Percentiles rank a stretch among this genome's conserved stretches.
phyloP scores from a whole-genome alignment of 2,113 vertebrate genomes.

The Colistium nudipinnis region DNA sequence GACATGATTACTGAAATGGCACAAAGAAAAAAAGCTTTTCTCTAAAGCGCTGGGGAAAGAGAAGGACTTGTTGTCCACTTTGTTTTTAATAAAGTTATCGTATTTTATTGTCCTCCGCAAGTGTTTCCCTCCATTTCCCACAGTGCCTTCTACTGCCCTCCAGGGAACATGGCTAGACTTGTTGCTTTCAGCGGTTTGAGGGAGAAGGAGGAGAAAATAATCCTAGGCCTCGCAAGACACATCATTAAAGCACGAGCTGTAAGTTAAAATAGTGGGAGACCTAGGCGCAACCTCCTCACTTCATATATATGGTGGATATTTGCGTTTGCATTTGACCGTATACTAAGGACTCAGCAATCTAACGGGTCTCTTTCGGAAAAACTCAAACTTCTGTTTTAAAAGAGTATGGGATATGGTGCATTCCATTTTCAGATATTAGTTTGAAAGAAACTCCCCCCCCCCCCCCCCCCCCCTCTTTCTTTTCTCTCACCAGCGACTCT shows the following conservation, averaged over 20 bases:
- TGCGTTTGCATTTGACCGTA: too few species aligned
- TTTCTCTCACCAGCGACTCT: slow-evolving; percentile 35
- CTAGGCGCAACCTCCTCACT: neutral
- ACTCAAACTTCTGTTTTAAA: neutral
- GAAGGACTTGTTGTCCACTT: neutral
- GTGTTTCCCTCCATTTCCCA: slow-evolving; percentile 47
- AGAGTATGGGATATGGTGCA: neutral
- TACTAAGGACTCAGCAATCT: neutral
- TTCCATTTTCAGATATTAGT: slow-evolving; percentile 25
- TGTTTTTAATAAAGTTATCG: neutral
- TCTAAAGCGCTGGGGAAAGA: neutral
- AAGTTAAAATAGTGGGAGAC: neutral
- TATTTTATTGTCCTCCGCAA: neutral
- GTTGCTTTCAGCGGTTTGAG: slow-evolving; percentile 30
- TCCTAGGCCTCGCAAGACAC: neutral
- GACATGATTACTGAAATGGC: slow-evolving; percentile 14
- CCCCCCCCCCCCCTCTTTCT: neutral
- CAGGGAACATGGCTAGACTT: slow-evolving; percentile 40
- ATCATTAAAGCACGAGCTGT: neutral
- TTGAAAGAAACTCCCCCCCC: neutral
- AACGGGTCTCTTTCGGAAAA: neutral
- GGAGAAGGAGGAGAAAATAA: slow-evolving; percentile 17
- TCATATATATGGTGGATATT: too few species aligned
- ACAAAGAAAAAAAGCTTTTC: neutral
- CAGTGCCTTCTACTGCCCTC: slow-evolving; percentile 19